These are phyloP conservation scores for Acanthosepion pharaonis DNA, from an alignment of 2,888 invertebrate genomes.

Conservation along the genomic window DNA sequence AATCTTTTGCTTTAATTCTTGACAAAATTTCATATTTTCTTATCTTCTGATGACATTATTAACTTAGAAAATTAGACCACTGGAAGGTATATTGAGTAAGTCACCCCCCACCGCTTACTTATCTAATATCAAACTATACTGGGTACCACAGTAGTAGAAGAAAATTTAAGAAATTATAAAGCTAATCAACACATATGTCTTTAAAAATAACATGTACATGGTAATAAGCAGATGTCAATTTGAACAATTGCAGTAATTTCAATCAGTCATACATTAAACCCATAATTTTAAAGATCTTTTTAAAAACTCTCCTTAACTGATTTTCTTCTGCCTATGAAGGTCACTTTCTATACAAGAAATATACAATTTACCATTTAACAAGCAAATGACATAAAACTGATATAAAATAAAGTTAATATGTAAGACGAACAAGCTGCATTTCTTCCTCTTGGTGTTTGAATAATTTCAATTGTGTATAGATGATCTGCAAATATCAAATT, in stretches of 20 bases:
- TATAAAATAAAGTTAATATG: no score
- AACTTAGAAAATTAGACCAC: not conserved
- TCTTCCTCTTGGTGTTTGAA: no score
- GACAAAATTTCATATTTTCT: no score
- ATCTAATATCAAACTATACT: not conserved
- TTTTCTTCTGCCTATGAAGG: not conserved
- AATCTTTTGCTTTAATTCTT: no score
- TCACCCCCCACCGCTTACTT: not conserved
- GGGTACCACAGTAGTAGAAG: not conserved
- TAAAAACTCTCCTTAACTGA: not conserved
- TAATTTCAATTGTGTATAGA: no score
- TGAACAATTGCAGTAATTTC: not conserved
- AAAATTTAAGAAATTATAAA: not conserved
- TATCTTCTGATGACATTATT: no score
- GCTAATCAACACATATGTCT: no score
- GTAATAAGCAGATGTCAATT: not conserved
- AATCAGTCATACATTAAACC: not conserved
- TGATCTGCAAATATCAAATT: no score
- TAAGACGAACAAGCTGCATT: no score
- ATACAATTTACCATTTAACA: no score
- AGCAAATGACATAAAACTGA: no score
- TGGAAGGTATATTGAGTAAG: not conserved
- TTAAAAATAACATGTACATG: not conserved
- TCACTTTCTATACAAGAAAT: not conserved
- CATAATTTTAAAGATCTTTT: not conserved